Conservation (phyloP, 2,797 vertebrate genomes). For the Cyclura pinguis region DNA sequence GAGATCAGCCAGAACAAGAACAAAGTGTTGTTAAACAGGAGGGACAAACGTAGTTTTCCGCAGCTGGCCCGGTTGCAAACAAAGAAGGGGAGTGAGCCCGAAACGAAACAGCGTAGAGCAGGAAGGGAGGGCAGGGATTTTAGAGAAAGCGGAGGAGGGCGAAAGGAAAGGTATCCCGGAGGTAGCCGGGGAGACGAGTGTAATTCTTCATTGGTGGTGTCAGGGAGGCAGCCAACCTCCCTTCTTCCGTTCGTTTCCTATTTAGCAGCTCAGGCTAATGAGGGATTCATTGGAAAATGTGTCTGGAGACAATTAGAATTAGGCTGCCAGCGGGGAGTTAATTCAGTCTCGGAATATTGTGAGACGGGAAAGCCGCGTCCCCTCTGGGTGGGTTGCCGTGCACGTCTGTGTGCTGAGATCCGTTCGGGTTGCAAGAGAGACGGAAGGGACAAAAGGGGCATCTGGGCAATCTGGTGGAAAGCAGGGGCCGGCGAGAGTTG, state of each 20-base stretch:
- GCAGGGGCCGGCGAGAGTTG: no score
- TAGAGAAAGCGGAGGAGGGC: no score
- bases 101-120: no score
- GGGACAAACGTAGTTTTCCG: no score
- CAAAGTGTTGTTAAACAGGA: no score
- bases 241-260: slow-evolving; percentile 54
- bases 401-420: neutral
- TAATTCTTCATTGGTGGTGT: slow-evolving; percentile 63
- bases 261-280: slow-evolving; percentile 69
- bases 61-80: no score
- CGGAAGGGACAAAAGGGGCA: neutral
- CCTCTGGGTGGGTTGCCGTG: no score
- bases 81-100: no score
- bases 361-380: slow-evolving; percentile 1
- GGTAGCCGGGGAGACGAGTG: slow-evolving; percentile 35
- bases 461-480: neutral
- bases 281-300: slow-evolving; percentile 65
- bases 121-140: neutral
- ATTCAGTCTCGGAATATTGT: slow-evolving; percentile 53
- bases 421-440: neutral
- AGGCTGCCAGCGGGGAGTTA: slow-evolving; percentile 69
- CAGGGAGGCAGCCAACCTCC: neutral
- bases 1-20: no score
- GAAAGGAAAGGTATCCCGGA: slow-evolving; percentile 24
- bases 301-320: slow-evolving; percentile 77